These are phyloP conservation scores for Nomada fabriciana DNA, from an alignment of 2,888 invertebrate species.

Conservation along the genomic window DNA sequence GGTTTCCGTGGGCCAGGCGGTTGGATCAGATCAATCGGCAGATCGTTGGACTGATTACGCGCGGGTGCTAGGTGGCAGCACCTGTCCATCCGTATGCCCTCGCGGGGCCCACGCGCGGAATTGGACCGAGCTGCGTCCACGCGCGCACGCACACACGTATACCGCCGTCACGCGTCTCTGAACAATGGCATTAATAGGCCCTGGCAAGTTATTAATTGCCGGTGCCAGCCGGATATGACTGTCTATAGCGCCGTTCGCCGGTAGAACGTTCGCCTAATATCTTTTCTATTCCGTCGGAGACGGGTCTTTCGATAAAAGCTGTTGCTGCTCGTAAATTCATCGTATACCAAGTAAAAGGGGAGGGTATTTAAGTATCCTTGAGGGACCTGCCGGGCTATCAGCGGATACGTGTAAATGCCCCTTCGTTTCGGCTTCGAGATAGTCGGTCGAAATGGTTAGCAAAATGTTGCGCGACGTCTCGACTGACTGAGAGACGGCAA, in stretches of 20 bases:
- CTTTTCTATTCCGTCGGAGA: constrained; percentile 72
- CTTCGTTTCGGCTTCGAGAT: background rate
- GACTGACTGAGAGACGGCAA: too few species aligned
- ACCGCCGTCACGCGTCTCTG: constrained; percentile 84
- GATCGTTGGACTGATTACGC: constrained; percentile 75
- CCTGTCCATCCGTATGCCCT: constrained; percentile 68
- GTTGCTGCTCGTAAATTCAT: constrained; percentile 10
- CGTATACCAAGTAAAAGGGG: background rate
- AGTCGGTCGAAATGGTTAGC: background rate
- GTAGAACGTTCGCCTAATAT: constrained; percentile 76
- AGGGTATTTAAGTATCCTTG: background rate
- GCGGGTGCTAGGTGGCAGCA: constrained; percentile 80
- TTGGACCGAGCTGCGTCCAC: constrained; percentile 34
- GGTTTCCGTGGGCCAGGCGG: constrained; percentile 57
- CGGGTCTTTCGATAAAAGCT: constrained; percentile 49
- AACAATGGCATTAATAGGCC: constrained; percentile 84
- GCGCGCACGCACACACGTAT: constrained; percentile 63
- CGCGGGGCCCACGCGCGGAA: constrained; percentile 48
- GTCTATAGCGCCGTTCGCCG: constrained; percentile 81
- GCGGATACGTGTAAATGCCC: background rate
- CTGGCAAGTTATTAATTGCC: constrained; percentile 84
- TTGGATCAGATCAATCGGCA: constrained; percentile 77
- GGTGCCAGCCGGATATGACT: constrained; percentile 83
- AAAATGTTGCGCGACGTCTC: background rate
- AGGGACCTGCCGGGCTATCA: background rate